Percentiles rank a stretch among this genome's conserved stretches.
Conservation (phyloP, 2,888 invertebrate genomes). For the Lepetodrilus schrolli region DNA sequence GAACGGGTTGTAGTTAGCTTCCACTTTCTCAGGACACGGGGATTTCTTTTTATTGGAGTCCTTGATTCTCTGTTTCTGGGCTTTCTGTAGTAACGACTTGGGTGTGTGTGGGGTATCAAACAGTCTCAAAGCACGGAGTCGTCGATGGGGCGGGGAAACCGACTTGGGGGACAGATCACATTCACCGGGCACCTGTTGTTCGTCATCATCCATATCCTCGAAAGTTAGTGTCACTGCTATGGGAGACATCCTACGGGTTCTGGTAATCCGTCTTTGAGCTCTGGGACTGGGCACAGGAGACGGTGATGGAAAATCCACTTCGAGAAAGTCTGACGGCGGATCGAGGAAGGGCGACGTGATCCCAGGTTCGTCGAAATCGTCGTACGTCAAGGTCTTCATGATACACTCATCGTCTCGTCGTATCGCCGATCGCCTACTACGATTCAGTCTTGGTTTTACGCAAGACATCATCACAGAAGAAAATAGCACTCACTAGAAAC, state of each 20-base stretch:
- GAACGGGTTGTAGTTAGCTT: slow-evolving; percentile 87
- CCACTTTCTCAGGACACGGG: slow-evolving; percentile 44
- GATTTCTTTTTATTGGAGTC: slow-evolving; percentile 30
- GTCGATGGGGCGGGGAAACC: slow-evolving; percentile 77
- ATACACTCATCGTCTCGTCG: slow-evolving; percentile 50
- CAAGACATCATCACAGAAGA: slow-evolving; percentile 46
- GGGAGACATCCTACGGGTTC: slow-evolving; percentile 48
- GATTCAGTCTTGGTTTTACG: slow-evolving; percentile 47
- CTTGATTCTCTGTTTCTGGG: slow-evolving; percentile 46
- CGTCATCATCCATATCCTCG: slow-evolving; percentile 47
- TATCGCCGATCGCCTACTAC: slow-evolving; percentile 48
- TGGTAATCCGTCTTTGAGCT: slow-evolving; percentile 45
- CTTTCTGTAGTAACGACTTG: slow-evolving; percentile 85
- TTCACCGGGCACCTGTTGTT: slow-evolving; percentile 41
- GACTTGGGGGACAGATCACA: slow-evolving; percentile 35
- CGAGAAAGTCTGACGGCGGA: slow-evolving; percentile 54
- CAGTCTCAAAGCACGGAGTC: slow-evolving; percentile 79
- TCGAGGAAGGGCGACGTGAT: slow-evolving; percentile 52
- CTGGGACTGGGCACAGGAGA: slow-evolving; percentile 54
- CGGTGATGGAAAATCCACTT: slow-evolving; percentile 56
- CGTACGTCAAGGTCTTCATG: slow-evolving; percentile 52
- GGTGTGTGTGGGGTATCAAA: slow-evolving; percentile 91
- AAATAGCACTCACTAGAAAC: slow-evolving; percentile 10
- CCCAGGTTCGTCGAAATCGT: slow-evolving; percentile 57
- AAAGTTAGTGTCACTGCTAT: slow-evolving; percentile 48